Evolutionary conservation across 2,797 vertebrate species (phyloP), one percentile per base, ranked within the genome.

Genomic region (Typhlichthys subterraneus): DNA sequence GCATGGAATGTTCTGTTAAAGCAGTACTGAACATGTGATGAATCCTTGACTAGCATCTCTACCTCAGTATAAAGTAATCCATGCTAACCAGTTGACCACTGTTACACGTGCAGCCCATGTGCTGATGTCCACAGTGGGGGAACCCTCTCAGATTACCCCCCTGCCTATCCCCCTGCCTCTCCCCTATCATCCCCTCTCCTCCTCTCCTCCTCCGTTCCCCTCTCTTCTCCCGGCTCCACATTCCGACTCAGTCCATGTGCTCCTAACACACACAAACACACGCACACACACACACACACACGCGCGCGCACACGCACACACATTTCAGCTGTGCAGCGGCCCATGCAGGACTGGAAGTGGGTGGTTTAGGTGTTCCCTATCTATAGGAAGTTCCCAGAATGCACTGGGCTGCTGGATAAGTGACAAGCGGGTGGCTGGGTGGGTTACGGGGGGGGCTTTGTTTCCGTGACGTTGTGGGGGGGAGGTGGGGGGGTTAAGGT

Each of bases 201-300:
- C 23, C 33, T 52, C 50, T 13, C 19, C 13, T 2, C 50, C 49
- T 13, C 52, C 19, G 54, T 63, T 38, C 49, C 61, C 12, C 14
- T 57, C 55, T 31, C 50, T 1, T 11, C 53, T 12, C 23, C 29
- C 12, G n/a, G 46, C 62, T 57, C 52, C 65, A 65, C 82, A 88
- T 85, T 80, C 85, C 67, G 54, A 78, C 83, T 83, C 79, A 83
- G 81, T 81, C 85, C 87, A 84, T 85, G 84, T 89, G 85, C 80
- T 88, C 77, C 80, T 83, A 88, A 65, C 45, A 50, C 49, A 45
- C 60, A 53, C 75, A 78, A 81, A 80, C 76, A 78, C 47, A 64
- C 53, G 57, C 54, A 54, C 45, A 33, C 61, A 48, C 52, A 55
- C 59, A 45, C 49, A 17, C 59, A 23, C 29, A n/a, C 31, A 4